Evolutionary conservation across 2,797 vertebrate species (phyloP), one percentile per base, ranked within the genome.

Genomic region (Gobionotothen gibberifrons): DNA sequence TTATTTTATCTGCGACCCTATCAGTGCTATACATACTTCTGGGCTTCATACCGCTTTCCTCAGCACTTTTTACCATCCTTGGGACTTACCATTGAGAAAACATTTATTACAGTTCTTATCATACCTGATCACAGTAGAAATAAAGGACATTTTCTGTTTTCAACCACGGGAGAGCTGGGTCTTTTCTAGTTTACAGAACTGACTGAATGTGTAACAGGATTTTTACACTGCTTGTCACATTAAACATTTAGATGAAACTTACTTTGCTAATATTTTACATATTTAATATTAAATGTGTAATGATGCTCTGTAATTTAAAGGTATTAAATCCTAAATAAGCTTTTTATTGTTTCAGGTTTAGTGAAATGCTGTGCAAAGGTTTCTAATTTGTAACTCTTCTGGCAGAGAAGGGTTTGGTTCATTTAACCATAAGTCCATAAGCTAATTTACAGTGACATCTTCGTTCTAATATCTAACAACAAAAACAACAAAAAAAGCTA

Each of bases 21-120:
- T 64, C 69, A 78, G 60, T 69, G 61, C 65, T 76, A 76, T 69
- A 75, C 78, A 82, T 79, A 56, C 68, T 49, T 68, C 48, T 67
- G 44, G 71, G 69, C 68, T 82, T 52, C 58, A 46, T 81, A 58
- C 63, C 21, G 57, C 29, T 69, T 13, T 67, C 19, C 67, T 72
- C 64, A 29, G 44, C 54, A 12, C 60, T 42, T 82, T 81, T 74
- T 75, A 43, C 36, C 26, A 14, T 80, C 74, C 47, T 29, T 9
- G 1, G 51, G 80, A 83, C 39, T 51, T 42, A 61, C 48, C 67
- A 56, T 84, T 67, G 63, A 57, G 54, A 73, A 77, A 66, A 22
- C 36, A 69, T 68, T 69, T 26, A 67, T 55, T 46, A 39, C 43
- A 49, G 55, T 65, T 46, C 60, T 70, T 83, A 62, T 82, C 81